A percentile compares a stretch with the other conserved stretches of the same genome.
Conservation (phyloP, 2,797 vertebrate species). For the Sorex maritimensis region DNA sequence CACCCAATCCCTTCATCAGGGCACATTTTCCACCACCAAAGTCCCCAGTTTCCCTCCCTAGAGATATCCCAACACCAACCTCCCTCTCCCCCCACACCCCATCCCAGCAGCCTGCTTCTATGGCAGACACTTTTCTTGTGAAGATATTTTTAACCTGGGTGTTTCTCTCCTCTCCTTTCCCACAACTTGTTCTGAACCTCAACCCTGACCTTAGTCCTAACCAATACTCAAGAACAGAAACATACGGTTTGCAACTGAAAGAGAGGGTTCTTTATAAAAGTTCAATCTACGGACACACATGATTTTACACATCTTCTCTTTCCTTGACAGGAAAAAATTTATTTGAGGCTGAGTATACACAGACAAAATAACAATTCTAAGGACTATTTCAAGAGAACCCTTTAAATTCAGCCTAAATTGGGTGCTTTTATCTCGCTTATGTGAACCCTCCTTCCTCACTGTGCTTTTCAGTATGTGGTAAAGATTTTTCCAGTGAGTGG, state of each 20-base stretch:
- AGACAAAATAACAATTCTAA: constrained; percentile 46
- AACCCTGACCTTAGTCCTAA: background rate
- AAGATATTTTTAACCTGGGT: background rate
- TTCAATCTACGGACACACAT: background rate
- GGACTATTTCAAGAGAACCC: background rate
- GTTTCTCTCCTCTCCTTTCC: background rate
- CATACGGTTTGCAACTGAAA: constrained; percentile 22
- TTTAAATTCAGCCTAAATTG: background rate
- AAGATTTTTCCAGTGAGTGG: constrained; percentile 27
- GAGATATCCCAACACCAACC: too few relatives aligned
- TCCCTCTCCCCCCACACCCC: too few relatives aligned
- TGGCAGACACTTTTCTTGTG: background rate
- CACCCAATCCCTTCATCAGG: too few relatives aligned
- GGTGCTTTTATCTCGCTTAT: background rate
- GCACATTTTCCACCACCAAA: too few relatives aligned
- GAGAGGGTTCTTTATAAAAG: constrained; percentile 44
- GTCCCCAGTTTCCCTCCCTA: too few relatives aligned
- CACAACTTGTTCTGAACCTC: background rate
- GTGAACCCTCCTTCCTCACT: background rate
- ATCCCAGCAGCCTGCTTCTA: too few relatives aligned
- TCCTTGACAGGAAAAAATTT: constrained; percentile 17
- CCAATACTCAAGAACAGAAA: background rate
- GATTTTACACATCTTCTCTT: background rate
- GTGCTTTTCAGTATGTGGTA: background rate
- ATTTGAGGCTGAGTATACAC: background rate